Evolutionary conservation across 2,797 vertebrate species (phyloP).

Genomic region (Parotocinclus haroldoi): DNA sequence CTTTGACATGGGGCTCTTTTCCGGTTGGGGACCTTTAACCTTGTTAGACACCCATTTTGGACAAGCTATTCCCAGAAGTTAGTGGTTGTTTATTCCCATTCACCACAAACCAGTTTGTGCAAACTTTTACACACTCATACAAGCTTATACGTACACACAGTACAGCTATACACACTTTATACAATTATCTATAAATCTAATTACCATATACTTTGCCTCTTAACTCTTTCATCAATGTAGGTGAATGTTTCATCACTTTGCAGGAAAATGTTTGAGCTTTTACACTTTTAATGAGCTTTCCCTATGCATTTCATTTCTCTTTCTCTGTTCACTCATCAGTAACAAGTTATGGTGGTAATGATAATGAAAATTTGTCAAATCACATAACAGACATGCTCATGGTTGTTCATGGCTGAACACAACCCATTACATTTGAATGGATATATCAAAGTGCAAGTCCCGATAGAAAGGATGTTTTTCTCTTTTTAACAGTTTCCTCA

Average conservation of each 20-base stretch:
- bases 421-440: conserved; percentile 13
- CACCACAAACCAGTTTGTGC: conserved; percentile 43
- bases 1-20: conserved; percentile 65
- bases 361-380: too few relatives aligned
- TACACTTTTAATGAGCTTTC: too few relatives aligned
- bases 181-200: too few relatives aligned
- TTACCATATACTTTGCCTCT: too few relatives aligned
- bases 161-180: background rate
- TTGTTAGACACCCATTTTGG: conserved; percentile 40
- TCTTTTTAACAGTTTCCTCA: conserved; percentile 43
- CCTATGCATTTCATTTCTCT: too few relatives aligned
- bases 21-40: conserved; percentile 57
- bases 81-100: conserved; percentile 49
- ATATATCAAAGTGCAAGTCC: conserved; percentile 27
- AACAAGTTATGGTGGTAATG: too few relatives aligned
- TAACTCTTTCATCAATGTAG: too few relatives aligned
- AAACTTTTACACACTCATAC: conserved; percentile 9
- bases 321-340: too few relatives aligned
- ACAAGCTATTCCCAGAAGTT: conserved; percentile 41
- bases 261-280: background rate
- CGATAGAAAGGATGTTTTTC: conserved; percentile 38
- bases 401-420: conserved; percentile 11
- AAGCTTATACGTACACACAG: background rate
- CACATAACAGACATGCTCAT: background rate
- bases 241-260: too few relatives aligned